These are phyloP conservation scores for Protaetia brevitarsis DNA, from an alignment of 1,140 invertebrate genomes.

Conservation along the genomic window DNA sequence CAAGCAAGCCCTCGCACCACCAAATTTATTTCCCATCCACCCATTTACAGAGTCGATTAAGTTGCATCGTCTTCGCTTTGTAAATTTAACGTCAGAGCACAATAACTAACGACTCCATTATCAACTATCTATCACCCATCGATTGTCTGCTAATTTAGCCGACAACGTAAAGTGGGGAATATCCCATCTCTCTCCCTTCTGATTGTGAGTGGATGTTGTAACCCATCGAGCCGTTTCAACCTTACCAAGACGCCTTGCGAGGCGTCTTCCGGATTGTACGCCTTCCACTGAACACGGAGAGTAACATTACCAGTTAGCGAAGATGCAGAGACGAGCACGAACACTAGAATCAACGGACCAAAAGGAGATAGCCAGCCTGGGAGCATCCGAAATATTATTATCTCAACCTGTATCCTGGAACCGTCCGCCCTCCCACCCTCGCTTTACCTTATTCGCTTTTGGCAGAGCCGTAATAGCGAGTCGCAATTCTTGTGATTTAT, in stretches of 20 bases:
- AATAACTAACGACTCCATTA: slow-evolving; percentile 6
- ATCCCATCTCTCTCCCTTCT: too few relatives aligned
- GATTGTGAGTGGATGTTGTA: too few relatives aligned
- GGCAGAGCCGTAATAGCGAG: neutral
- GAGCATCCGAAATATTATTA: slow-evolving; percentile 4
- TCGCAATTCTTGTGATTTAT: slow-evolving; percentile 16
- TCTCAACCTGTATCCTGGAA: too few relatives aligned
- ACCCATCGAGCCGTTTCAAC: too few relatives aligned
- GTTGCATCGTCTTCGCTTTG: neutral
- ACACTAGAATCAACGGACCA: neutral
- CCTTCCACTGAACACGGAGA: too few relatives aligned
- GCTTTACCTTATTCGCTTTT: too few relatives aligned
- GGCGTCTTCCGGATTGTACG: too few relatives aligned
- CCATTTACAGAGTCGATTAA: neutral
- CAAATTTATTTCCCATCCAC: too few relatives aligned
- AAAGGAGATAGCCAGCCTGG: neutral
- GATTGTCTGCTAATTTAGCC: neutral
- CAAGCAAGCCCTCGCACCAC: too few relatives aligned
- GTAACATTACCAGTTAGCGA: too few relatives aligned
- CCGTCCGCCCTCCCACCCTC: neutral
- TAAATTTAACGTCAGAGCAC: neutral
- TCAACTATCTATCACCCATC: slow-evolving; percentile 7
- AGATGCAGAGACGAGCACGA: neutral
- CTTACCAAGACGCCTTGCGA: too few relatives aligned
- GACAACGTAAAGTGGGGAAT: neutral